Base-by-base conservation (phyloP, 2,888 invertebrate genomes). In the Creontiades dilutus region DNA sequence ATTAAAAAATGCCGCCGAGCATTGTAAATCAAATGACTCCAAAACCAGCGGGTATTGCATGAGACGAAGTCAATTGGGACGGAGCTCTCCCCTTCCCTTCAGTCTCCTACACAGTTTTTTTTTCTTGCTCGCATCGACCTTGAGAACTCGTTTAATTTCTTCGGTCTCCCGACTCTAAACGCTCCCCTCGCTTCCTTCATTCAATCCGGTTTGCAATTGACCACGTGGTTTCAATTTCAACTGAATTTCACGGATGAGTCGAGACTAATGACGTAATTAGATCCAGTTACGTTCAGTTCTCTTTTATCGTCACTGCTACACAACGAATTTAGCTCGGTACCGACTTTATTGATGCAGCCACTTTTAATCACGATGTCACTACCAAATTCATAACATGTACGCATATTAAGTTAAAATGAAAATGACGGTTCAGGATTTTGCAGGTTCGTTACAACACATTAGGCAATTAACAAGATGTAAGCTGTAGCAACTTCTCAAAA, bases 81-180 rank as follows among this genome's bases (percentile, higher is more conserved):
- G 57, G 0, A n/a, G 7, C 37, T n/a, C 16, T n/a, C 68, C 68
- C 61, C 61, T 23, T 68, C 68, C 3, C 68, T 23, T 68, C n/a
- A 23, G 68, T 68, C 23, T 68, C 13, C 68, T 19, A 61, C 61
- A n/a, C 61, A 52, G 52, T 52, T 52, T 19, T 61, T 61, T 61
- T 61, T n/a, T 9, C 19, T 23, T 19, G 23, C 68, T 23, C 68
- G n/a, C 16, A 57, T n/a, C 68, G 27, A 68, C 68, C 68, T 68
- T 68, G 68, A 23, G 27, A 68, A 68, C 68, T 68, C 68, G 68
- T 68, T 68, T 27, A 68, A n/a, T 68, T 27, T 68, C 27, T 68
- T 68, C 11, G 68, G 7, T 68, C 68, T 61, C 23, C 27, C 19
- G 5, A 68, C 16, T 37, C 37, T 7, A 37, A 37, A 37, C 37